Percentiles rank a stretch among this genome's conserved stretches.
These are phyloP conservation scores for Galeopsomyia nigrocyanea DNA, from an alignment of 2,888 invertebrate genomes.

Conservation along the genomic window DNA sequence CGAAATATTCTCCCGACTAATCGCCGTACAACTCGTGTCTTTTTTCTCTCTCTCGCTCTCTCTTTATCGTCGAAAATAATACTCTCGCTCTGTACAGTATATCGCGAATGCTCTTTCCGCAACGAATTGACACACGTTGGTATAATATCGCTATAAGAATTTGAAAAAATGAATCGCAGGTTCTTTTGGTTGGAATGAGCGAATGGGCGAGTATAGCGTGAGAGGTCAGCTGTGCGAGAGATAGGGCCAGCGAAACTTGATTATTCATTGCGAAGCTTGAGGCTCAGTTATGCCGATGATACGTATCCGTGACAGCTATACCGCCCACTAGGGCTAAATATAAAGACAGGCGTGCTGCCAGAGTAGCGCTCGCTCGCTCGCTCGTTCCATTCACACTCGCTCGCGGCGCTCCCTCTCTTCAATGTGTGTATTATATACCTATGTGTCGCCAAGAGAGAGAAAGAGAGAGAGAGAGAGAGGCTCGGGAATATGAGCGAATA, in stretches of 20 bases:
- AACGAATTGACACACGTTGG: too few relatives aligned
- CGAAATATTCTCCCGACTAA: too few relatives aligned
- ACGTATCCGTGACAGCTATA: slow-evolving; percentile 69
- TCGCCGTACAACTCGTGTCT: too few relatives aligned
- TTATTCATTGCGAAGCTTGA: slow-evolving; percentile 66
- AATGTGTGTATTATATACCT: too few relatives aligned
- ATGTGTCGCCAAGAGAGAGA: slow-evolving; percentile 42
- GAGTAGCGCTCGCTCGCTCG: slow-evolving; percentile 51
- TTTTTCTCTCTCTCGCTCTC: background rate
- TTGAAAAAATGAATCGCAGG: too few relatives aligned
- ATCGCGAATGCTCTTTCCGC: too few relatives aligned
- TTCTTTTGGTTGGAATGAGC: background rate
- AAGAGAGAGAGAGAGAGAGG: slow-evolving; percentile 55
- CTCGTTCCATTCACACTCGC: slow-evolving; percentile 64
- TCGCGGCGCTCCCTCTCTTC: background rate
- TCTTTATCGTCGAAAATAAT: too few relatives aligned
- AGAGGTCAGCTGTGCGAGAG: slow-evolving; percentile 18
- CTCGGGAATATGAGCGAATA: slow-evolving; percentile 60
- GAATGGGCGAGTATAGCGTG: background rate
- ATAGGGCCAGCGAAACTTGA: slow-evolving; percentile 62
- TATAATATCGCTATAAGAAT: too few relatives aligned
- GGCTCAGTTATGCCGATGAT: slow-evolving; percentile 68
- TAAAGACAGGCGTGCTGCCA: slow-evolving; percentile 68
- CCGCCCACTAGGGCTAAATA: slow-evolving; percentile 69
- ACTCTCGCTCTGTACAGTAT: too few relatives aligned